phyloP scores from a whole-genome alignment of 2,888 invertebrate genomes.

The Ichneumoninae sp. region DNA sequence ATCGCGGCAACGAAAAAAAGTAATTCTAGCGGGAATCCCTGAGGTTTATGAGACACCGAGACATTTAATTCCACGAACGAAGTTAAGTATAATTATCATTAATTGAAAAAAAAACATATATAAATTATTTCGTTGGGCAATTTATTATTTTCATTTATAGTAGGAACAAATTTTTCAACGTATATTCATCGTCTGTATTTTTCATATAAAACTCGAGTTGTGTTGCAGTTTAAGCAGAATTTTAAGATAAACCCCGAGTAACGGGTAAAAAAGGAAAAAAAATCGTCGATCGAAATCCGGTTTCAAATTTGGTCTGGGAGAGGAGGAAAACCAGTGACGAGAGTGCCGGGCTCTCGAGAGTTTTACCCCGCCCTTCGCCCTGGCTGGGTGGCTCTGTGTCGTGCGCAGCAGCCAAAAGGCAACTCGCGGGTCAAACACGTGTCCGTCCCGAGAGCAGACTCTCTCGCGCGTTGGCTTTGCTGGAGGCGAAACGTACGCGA shows the following conservation, averaged over 20 bases:
- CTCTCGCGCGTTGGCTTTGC: constrained; percentile 27
- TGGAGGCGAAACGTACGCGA: not conserved
- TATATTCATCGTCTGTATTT: not conserved
- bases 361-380: constrained; percentile 49
- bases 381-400: constrained; percentile 56
- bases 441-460: constrained; percentile 51
- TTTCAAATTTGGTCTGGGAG: constrained; percentile 54
- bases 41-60: not conserved
- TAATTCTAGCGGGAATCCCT: not conserved
- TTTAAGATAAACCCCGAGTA: constrained; percentile 4
- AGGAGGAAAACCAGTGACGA: constrained; percentile 35
- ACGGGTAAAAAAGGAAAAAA: constrained; percentile 30
- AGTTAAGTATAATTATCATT: not conserved
- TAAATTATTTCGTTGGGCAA: not conserved
- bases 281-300: constrained; percentile 57
- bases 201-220: not conserved
- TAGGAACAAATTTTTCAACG: not conserved
- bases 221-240: not conserved
- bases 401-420: constrained; percentile 22
- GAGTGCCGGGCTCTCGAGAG: constrained; percentile 22
- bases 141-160: not conserved
- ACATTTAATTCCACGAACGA: not conserved
- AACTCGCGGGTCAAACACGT: constrained; percentile 65
- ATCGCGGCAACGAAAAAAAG: not conserved
- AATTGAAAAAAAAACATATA: too few relatives aligned